Percentiles rank a stretch among this genome's conserved stretches.
These are phyloP conservation scores for Mesochorus sp. DNA, from an alignment of 2,888 invertebrate genomes.

Conservation along the genomic window DNA sequence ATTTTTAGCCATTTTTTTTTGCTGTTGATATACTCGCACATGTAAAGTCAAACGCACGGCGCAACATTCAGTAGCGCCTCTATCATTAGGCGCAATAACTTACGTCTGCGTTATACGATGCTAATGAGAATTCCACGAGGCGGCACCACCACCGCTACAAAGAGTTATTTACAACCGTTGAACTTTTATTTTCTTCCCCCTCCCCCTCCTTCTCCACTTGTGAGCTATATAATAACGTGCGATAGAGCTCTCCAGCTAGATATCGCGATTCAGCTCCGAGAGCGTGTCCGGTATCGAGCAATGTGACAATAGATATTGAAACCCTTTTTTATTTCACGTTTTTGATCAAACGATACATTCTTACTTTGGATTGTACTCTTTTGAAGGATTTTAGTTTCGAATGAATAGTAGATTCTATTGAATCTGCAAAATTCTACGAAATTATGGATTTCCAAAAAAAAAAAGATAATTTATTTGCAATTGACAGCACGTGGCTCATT, in stretches of 20 bases:
- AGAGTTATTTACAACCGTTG: slow-evolving; percentile 61
- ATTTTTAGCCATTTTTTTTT: background rate
- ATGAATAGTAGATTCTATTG: too few species aligned
- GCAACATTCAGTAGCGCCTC: slow-evolving; percentile 67
- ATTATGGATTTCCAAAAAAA: too few species aligned
- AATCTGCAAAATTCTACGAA: too few species aligned
- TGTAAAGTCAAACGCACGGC: slow-evolving; percentile 39
- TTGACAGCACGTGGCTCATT: too few species aligned
- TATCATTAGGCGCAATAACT: slow-evolving; percentile 76
- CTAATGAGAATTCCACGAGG: slow-evolving; percentile 74
- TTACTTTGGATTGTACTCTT: too few species aligned
- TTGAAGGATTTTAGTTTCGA: too few species aligned
- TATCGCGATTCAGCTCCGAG: background rate
- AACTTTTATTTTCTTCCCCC: slow-evolving; percentile 46
- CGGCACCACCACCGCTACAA: slow-evolving; percentile 32
- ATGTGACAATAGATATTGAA: too few species aligned
- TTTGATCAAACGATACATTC: too few species aligned
- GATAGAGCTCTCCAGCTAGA: background rate
- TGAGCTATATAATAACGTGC: background rate
- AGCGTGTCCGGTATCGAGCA: background rate
- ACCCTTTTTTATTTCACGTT: too few species aligned
- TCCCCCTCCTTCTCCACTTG: background rate
- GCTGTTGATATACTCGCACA: slow-evolving; percentile 16
- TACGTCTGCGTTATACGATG: slow-evolving; percentile 74
- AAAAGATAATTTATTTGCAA: too few species aligned